Conservation (phyloP, 2,797 vertebrate species). For the Halcyon leucocephala region DNA sequence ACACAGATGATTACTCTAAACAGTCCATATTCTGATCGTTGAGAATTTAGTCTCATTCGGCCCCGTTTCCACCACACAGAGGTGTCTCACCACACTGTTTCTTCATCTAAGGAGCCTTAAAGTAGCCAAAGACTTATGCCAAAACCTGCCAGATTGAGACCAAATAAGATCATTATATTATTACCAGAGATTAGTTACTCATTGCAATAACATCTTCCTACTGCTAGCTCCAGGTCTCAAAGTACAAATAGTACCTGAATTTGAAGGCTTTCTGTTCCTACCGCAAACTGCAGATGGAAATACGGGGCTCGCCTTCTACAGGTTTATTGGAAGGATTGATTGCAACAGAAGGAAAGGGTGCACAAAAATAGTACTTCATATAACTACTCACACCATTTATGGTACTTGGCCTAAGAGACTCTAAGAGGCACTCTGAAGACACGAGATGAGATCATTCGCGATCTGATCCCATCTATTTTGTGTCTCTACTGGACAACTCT, state of each 20-base stretch:
- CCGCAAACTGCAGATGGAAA: not conserved
- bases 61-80: not conserved
- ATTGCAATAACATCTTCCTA: not conserved
- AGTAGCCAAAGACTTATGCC: accelerated
- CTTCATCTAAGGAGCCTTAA: not conserved
- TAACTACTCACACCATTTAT: conserved; percentile 44
- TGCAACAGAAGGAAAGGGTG: conserved; percentile 43
- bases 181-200: not conserved
- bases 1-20: not conserved
- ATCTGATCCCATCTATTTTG: conserved; percentile 33
- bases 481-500: not conserved
- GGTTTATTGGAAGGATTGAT: conserved; percentile 15
- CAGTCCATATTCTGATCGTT: not conserved
- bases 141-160: not conserved
- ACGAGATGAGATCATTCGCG: conserved; percentile 34
- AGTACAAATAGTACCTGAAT: conserved; percentile 12
- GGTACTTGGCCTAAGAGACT: not conserved
- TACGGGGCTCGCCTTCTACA: not conserved
- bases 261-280: not conserved
- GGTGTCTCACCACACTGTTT: not conserved
- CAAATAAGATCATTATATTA: not conserved
- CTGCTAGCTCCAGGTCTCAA: not conserved
- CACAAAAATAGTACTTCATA: conserved; percentile 57
- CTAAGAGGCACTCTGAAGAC: not conserved
- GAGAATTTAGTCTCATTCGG: not conserved